Base-by-base conservation (phyloP, 2,888 invertebrate genomes). In the Dilophus febrilis region DNA sequence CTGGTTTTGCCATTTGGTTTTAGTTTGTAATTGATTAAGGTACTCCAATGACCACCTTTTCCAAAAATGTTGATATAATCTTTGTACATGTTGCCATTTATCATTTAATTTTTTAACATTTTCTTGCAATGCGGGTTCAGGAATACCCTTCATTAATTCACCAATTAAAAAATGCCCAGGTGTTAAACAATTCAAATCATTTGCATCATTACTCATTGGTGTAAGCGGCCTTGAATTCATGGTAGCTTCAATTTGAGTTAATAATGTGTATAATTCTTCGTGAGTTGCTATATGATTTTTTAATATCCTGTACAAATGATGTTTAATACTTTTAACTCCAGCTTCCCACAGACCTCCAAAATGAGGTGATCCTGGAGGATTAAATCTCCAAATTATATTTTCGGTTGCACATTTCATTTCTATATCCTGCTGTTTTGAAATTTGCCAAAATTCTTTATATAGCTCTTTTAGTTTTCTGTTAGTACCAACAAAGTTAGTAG, bases 331-430 rank as follows among this genome's bases (percentile, higher is more conserved):
- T 40, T 51, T 52, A 12, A 49, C 49, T 2, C 46, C 50, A 5
- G 50, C 49, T 40, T 57, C 54, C 52, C 52, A 55, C 2, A 53
- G 33, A 3, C 54, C 54, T 4, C 54, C 52, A 38, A 50, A 51
- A 40, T 55, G 52, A 3, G 53, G 51, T 12, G 51, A 41, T 7
- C 39, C 35, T 2, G 52, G 50, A 4, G 54, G 52, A 19, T 46
- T 52, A 27, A 55, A 57, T 13, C 48, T 41, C 51, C 51, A 53
- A 1, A 33, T 27, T 4, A 50, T 48, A 10, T 43, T 43, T 13
- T 30, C 12, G 12, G 8, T 6, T 12, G 30, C 6, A 4, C 8
- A 7, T 5, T 5, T 12, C 4, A n/a, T 4, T 5, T 10, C 6
- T 6, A 30, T 30, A 10, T 5, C 4, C 4, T 6, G 4, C 4